phyloP scores from a whole-genome alignment of 2,888 invertebrate genomes.

The Itoplectis maculator region DNA sequence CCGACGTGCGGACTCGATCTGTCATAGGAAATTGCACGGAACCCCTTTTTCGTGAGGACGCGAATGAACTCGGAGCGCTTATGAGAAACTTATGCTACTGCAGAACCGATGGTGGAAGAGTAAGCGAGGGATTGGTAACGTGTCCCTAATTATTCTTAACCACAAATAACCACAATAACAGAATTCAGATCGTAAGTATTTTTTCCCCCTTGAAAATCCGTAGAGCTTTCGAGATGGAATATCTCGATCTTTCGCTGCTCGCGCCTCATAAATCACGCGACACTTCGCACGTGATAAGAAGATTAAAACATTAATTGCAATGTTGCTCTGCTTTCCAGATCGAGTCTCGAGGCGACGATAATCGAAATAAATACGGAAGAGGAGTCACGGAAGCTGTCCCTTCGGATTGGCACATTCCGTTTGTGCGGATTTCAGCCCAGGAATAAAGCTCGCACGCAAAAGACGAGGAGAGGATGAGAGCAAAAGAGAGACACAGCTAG shows the following conservation, averaged over 20 bases:
- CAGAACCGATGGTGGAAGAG: conserved; percentile 74
- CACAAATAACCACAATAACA: not conserved
- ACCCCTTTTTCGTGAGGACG: conserved; percentile 67
- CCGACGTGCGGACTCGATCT: conserved; percentile 80
- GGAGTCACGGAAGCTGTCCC: conserved; percentile 13
- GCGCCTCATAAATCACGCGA: not conserved
- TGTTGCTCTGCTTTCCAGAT: not conserved
- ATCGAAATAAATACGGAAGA: conserved; percentile 23
- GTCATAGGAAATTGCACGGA: conserved; percentile 83
- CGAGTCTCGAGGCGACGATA: not conserved
- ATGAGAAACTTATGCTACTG: conserved; percentile 50
- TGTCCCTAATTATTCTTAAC: not conserved
- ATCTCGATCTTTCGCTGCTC: not conserved
- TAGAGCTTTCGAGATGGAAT: too few relatives aligned
- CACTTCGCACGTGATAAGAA: not conserved
- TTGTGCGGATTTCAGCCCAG: conserved; percentile 57
- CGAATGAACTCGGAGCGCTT: conserved; percentile 40
- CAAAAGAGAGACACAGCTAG: too few relatives aligned
- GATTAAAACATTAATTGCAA: not conserved
- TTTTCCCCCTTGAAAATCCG: too few relatives aligned
- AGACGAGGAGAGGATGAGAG: conserved; percentile 46
- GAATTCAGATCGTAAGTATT: too few relatives aligned
- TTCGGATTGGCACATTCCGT: conserved; percentile 53
- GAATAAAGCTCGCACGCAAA: conserved; percentile 56
- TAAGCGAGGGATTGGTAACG: conserved; percentile 17